Percentiles rank a stretch among this genome's conserved stretches.
These are phyloP conservation scores for Tribolium freemani DNA, from an alignment of 2,888 invertebrate species.

Conservation along the genomic window DNA sequence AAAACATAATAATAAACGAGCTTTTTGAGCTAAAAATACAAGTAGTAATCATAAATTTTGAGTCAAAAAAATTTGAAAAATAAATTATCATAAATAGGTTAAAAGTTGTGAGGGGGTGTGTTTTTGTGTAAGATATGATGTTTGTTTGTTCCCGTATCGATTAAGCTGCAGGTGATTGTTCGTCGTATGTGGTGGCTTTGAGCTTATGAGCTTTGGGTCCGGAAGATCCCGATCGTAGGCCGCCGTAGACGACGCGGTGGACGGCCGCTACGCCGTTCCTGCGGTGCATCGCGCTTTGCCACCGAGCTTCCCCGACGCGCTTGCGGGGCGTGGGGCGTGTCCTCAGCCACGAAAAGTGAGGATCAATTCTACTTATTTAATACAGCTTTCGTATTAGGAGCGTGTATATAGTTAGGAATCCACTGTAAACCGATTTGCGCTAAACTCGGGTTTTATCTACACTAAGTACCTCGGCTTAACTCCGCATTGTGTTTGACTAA, in stretches of 20 bases:
- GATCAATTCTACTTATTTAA: conserved; percentile 71
- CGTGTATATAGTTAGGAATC: conserved; percentile 70
- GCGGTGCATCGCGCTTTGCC: conserved; percentile 53
- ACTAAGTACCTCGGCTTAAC: conserved; percentile 69
- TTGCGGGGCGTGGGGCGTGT: conserved; percentile 58
- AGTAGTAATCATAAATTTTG: too few relatives aligned
- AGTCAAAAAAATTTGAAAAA: too few relatives aligned
- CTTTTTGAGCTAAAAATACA: too few relatives aligned
- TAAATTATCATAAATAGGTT: too few relatives aligned
- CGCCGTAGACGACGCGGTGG: conserved; percentile 42
- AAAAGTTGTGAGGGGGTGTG: too few relatives aligned
- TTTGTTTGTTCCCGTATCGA: background rate
- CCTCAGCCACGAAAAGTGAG: conserved; percentile 69
- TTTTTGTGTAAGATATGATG: background rate
- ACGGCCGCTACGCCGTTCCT: conserved; percentile 48
- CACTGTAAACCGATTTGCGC: conserved; percentile 70
- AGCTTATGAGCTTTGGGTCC: conserved; percentile 21
- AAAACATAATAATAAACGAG: too few relatives aligned
- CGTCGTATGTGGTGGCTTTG: background rate
- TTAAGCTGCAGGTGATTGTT: background rate
- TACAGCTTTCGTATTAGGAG: conserved; percentile 70
- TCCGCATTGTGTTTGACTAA: conserved; percentile 69
- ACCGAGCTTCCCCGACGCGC: conserved; percentile 53
- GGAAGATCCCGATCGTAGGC: conserved; percentile 36
- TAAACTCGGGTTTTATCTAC: conserved; percentile 70